phyloP scores from a whole-genome alignment of 1,140 invertebrate species.

The Dufourea novaeangliae region DNA sequence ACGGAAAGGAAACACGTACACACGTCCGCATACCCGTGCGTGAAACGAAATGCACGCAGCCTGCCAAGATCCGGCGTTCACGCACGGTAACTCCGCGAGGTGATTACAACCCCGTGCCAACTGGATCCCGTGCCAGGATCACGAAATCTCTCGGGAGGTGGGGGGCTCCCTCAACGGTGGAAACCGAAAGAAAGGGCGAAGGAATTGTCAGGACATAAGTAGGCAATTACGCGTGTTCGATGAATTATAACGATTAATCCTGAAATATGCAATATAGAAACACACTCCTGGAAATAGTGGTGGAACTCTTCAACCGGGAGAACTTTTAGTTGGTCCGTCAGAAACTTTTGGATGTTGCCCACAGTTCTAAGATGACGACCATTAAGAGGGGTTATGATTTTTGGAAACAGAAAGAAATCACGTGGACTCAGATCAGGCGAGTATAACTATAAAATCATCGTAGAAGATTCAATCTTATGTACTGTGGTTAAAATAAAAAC shows the following conservation, averaged over 20 bases:
- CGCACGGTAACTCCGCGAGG: constrained; percentile 70
- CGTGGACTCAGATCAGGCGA: too few relatives aligned
- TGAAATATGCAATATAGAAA: constrained; percentile 17
- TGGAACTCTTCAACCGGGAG: too few relatives aligned
- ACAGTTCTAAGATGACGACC: too few relatives aligned
- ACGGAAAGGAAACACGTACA: neutral
- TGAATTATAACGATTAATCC: constrained; percentile 60
- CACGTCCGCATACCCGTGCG: constrained; percentile 46
- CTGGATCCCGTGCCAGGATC: constrained; percentile 72
- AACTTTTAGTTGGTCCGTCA: too few relatives aligned
- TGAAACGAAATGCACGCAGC: constrained; percentile 63
- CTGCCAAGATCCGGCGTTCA: constrained; percentile 75
- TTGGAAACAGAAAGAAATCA: too few relatives aligned
- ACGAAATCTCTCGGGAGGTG: constrained; percentile 19
- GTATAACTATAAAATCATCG: too few relatives aligned
- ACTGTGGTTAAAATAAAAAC: too few relatives aligned
- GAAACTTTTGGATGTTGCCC: too few relatives aligned
- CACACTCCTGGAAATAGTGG: too few relatives aligned
- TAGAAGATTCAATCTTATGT: too few relatives aligned
- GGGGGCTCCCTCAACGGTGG: neutral
- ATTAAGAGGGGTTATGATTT: too few relatives aligned
- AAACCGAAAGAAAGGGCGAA: constrained; percentile 40
- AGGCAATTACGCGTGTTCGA: constrained; percentile 63
- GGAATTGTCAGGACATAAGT: constrained; percentile 62
- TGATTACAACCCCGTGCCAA: constrained; percentile 75